These are phyloP conservation scores for Heliocidaris erythrogramma DNA, from an alignment of 35 echinoderm and acorn worm species.

Conservation along the genomic window DNA sequence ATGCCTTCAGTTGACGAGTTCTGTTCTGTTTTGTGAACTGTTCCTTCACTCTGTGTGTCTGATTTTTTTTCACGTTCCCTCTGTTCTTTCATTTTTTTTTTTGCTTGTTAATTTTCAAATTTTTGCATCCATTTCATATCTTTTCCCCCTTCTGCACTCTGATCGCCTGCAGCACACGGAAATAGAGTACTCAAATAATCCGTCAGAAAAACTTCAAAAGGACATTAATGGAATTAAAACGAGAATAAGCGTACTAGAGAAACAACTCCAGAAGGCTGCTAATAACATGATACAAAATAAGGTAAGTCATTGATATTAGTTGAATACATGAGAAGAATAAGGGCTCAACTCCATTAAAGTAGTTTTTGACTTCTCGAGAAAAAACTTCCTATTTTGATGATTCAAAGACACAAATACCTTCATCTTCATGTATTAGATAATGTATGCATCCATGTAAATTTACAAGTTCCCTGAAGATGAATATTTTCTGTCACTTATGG, in stretches of 20 bases:
- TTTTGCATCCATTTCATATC: conserved; percentile 39
- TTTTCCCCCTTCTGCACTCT: neutral
- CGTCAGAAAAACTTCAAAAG: conserved; percentile 72
- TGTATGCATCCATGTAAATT: no score
- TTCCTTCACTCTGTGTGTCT: neutral
- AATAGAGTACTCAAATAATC: conserved; percentile 52
- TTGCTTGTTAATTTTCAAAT: conserved; percentile 27
- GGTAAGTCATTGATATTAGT: conserved; percentile 28
- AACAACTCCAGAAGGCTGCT: conserved; percentile 51
- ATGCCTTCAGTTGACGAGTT: neutral
- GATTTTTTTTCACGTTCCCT: conserved; percentile 11
- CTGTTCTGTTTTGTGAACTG: neutral
- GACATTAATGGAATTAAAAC: conserved; percentile 69
- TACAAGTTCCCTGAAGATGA: no score
- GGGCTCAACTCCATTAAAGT: no score
- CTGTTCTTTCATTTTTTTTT: conserved; percentile 28
- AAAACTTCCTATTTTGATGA: no score
- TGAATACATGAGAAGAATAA: neutral
- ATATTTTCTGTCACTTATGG: no score
- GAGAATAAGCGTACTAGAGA: conserved; percentile 63
- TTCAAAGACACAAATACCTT: no score
- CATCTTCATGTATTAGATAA: no score
- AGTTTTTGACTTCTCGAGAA: no score
- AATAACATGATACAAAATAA: conserved; percentile 34
- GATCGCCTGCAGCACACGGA: conserved; percentile 56